Evolutionary conservation across 2,113 vertebrate species (phyloP).

Genomic region (Psilopogon haemacephalus): DNA sequence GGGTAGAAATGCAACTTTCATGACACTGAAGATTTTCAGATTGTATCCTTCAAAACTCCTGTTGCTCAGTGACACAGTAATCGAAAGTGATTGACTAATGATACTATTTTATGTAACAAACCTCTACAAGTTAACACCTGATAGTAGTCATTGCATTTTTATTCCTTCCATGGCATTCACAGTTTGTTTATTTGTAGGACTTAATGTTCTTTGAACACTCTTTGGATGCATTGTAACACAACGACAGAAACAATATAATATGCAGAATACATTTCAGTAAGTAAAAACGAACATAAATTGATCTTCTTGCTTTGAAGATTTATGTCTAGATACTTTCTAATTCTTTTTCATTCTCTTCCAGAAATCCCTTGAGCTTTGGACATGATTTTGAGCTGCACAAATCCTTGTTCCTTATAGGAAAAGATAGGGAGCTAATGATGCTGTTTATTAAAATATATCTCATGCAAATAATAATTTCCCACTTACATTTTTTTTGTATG

Average conservation of each 20-base stretch:
- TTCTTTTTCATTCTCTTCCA: conserved; percentile 80
- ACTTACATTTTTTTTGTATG: conserved; percentile 27
- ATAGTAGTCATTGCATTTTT: conserved; percentile 62
- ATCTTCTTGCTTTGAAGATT: conserved; percentile 75
- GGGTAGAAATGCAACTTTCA: neutral
- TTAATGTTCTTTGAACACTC: conserved; percentile 84
- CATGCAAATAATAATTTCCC: conserved; percentile 68
- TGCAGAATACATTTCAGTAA: conserved; percentile 72
- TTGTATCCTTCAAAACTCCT: neutral
- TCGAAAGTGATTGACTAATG: neutral
- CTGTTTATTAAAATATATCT: conserved; percentile 72
- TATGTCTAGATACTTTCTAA: conserved; percentile 67
- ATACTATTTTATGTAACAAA: conserved; percentile 44
- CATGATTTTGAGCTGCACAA: conserved; percentile 64
- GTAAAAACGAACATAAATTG: conserved; percentile 75
- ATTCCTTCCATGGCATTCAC: conserved; percentile 38
- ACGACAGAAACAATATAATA: conserved; percentile 73
- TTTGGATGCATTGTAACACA: conserved; percentile 76
- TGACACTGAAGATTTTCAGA: neutral
- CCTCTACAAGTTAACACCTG: conserved; percentile 27
- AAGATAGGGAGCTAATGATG: conserved; percentile 56
- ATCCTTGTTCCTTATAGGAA: conserved; percentile 44
- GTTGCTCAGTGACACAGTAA: neutral
- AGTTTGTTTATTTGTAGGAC: conserved; percentile 78
- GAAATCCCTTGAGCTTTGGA: conserved; percentile 70